phyloP scores from a whole-genome alignment of 2,113 vertebrate genomes.

The Dipodomys spectabilis region DNA sequence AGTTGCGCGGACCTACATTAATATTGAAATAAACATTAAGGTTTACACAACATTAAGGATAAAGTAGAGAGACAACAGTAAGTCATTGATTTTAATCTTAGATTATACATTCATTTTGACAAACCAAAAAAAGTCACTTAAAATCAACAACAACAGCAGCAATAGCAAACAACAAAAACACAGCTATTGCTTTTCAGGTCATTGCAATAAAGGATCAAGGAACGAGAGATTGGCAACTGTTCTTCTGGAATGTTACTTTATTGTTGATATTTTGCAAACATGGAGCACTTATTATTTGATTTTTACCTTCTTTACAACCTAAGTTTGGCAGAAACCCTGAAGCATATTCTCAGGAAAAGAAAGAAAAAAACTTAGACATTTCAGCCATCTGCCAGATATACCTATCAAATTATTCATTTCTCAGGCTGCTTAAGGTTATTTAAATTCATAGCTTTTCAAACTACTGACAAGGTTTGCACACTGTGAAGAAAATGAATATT shows the following conservation, averaged over 20 bases:
- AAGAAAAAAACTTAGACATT: conserved; percentile 40
- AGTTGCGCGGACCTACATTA: neutral
- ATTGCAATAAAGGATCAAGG: neutral
- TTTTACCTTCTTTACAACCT: conserved; percentile 67
- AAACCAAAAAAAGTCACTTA: conserved; percentile 31
- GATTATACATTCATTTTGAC: conserved; percentile 78
- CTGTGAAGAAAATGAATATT: conserved; percentile 81
- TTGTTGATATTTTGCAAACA: conserved; percentile 62
- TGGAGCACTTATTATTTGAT: conserved; percentile 61
- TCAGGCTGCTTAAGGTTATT: conserved; percentile 81
- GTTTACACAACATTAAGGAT: conserved; percentile 75
- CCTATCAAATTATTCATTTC: conserved; percentile 84
- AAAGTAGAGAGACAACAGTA: conserved; percentile 57
- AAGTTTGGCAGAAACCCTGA: conserved; percentile 72
- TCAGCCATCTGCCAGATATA: conserved; percentile 79
- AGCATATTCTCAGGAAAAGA: conserved; percentile 64
- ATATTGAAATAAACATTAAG: conserved; percentile 73
- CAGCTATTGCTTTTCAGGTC: conserved; percentile 46
- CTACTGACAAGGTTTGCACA: conserved; percentile 77
- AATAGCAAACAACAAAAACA: neutral
- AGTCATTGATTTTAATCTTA: conserved; percentile 61
- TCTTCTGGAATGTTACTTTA: conserved; percentile 47
- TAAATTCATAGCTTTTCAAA: conserved; percentile 85
- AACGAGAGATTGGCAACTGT: neutral
- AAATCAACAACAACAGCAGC: neutral